Conservation (phyloP, 2,888 invertebrate species). For the Meliscaeva auricollis region DNA sequence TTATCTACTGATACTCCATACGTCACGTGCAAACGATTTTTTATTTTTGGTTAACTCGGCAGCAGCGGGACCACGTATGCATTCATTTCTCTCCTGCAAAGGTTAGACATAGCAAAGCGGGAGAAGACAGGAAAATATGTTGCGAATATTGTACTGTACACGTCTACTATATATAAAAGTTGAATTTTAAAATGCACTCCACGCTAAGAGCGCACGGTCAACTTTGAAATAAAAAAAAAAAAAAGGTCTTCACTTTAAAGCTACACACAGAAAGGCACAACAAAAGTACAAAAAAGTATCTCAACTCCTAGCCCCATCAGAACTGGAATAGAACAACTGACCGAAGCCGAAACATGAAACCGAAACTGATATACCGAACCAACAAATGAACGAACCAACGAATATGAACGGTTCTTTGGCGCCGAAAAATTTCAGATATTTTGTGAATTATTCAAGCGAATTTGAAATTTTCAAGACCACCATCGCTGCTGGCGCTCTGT, state of each 20-base stretch:
- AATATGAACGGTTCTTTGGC: slow-evolving; percentile 48
- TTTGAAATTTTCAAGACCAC: slow-evolving; percentile 69
- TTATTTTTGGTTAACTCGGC: slow-evolving; percentile 38
- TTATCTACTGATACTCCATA: slow-evolving; percentile 69
- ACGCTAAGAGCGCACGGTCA: slow-evolving; percentile 39
- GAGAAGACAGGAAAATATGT: slow-evolving; percentile 40
- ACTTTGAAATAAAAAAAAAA: slow-evolving; percentile 8
- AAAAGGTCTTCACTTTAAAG: slow-evolving; percentile 39
- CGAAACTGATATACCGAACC: neutral
- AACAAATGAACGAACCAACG: slow-evolving; percentile 28
- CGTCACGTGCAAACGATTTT: slow-evolving; percentile 70
- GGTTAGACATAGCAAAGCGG: neutral
- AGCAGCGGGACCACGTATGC: slow-evolving; percentile 36
- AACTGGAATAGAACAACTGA: slow-evolving; percentile 15
- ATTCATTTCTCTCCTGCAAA: neutral
- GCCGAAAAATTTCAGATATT: slow-evolving; percentile 71
- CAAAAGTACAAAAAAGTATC: neutral
- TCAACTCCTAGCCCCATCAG: too few species aligned
- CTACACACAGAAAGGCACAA: slow-evolving; percentile 2
- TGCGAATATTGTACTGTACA: slow-evolving; percentile 42
- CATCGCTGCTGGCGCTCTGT: slow-evolving; percentile 29
- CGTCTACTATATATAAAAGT: neutral
- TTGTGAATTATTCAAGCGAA: slow-evolving; percentile 74
- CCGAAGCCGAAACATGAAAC: slow-evolving; percentile 6
- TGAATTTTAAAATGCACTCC: slow-evolving; percentile 70